A percentile compares a stretch with the other conserved stretches of the same genome.
These are phyloP conservation scores for Cheilosia vernalis DNA, from an alignment of 2,888 invertebrate species.

Conservation along the genomic window DNA sequence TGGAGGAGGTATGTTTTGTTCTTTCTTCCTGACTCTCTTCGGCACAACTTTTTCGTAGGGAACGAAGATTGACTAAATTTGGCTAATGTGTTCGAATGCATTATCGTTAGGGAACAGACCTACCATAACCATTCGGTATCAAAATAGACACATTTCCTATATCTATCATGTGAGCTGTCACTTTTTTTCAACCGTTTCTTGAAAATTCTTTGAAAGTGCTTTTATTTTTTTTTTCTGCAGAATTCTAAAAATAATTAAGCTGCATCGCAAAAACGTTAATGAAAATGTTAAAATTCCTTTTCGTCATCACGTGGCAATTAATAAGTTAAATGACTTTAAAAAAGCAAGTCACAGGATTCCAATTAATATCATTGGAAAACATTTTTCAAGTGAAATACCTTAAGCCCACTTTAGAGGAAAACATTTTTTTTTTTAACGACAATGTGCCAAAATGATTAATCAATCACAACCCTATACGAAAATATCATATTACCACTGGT, in stretches of 20 bases:
- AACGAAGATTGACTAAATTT: too few species aligned
- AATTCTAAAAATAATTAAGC: too few species aligned
- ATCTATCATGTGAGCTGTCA: neutral
- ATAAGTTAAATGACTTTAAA: slow-evolving; percentile 45
- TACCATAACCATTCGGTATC: too few species aligned
- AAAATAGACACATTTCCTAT: neutral
- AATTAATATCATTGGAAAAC: slow-evolving; percentile 45
- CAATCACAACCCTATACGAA: slow-evolving; percentile 65
- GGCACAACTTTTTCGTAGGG: too few species aligned
- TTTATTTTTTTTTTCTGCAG: too few species aligned
- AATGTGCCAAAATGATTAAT: slow-evolving; percentile 75
- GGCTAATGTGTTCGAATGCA: too few species aligned
- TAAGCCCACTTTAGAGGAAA: slow-evolving; percentile 11
- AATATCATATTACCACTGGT: slow-evolving; percentile 72
- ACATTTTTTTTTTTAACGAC: neutral
- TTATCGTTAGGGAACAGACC: too few species aligned
- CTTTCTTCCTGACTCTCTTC: too few species aligned
- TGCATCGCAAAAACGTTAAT: neutral
- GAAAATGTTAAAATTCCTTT: slow-evolving; percentile 1
- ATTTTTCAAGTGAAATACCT: neutral
- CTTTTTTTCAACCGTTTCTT: neutral
- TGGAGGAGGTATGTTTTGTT: too few species aligned
- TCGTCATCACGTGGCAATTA: slow-evolving; percentile 47
- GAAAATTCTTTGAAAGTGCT: too few species aligned
- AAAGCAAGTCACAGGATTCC: slow-evolving; percentile 47